phyloP scores from a whole-genome alignment of 1,140 invertebrate species.

The Bombus pascuorum region DNA sequence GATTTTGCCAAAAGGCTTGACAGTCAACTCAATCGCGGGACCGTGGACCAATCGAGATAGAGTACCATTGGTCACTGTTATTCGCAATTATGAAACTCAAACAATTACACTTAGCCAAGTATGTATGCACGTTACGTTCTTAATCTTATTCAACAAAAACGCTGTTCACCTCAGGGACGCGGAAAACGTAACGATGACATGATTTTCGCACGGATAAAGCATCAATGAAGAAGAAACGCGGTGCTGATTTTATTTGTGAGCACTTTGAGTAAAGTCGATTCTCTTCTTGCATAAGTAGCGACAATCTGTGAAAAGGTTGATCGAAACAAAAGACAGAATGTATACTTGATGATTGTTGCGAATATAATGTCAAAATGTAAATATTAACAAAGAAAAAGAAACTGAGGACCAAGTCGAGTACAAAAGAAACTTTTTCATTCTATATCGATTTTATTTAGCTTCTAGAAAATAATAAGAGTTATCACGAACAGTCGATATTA shows the following conservation, averaged over 20 bases:
- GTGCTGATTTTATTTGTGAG: neutral
- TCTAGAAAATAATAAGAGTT: neutral
- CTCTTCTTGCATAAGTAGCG: neutral
- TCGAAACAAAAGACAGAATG: too few species aligned
- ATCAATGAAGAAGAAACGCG: neutral
- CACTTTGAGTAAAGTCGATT: neutral
- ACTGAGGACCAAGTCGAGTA: neutral
- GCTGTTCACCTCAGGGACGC: constrained; percentile 49
- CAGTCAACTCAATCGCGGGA: constrained; percentile 87
- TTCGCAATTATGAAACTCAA: constrained; percentile 86
- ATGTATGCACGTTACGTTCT: constrained; percentile 43
- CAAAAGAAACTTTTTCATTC: neutral
- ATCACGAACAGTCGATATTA: neutral
- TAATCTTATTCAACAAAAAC: constrained; percentile 20
- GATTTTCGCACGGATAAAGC: constrained; percentile 63
- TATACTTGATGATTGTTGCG: too few species aligned
- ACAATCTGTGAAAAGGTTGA: neutral
- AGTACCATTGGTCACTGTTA: constrained; percentile 90
- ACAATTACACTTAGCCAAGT: constrained; percentile 87
- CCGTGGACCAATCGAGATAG: constrained; percentile 92
- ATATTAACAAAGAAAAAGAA: neutral
- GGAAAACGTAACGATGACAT: constrained; percentile 15
- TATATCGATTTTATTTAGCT: neutral
- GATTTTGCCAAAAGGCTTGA: constrained; percentile 83
- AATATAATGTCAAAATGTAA: neutral